phyloP scores from a whole-genome alignment of 1,140 invertebrate species.

The Leptoteleia sp. region DNA sequence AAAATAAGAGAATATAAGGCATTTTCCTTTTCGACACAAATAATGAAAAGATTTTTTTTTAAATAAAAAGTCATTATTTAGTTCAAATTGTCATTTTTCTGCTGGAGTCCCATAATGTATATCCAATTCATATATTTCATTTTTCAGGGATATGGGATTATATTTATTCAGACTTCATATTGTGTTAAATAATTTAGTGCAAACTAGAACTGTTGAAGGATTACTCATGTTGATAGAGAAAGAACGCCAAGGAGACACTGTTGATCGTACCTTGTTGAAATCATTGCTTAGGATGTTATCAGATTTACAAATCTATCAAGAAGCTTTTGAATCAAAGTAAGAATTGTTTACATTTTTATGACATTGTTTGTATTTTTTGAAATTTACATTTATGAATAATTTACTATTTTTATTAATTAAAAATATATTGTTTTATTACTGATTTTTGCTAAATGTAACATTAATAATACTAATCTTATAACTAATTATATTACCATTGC shows the following conservation, averaged over 20 bases:
- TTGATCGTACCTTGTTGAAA: conserved; percentile 96
- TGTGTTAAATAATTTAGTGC: conserved; percentile 93
- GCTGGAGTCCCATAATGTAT: too few relatives aligned
- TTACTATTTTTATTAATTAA: too few relatives aligned
- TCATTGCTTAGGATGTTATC: conserved; percentile 98
- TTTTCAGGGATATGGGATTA: conserved; percentile 96
- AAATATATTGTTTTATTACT: too few relatives aligned
- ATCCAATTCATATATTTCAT: conserved; percentile 27
- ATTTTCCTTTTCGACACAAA: too few relatives aligned
- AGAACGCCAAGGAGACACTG: conserved; percentile 95
- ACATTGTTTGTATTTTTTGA: neutral
- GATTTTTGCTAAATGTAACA: too few relatives aligned
- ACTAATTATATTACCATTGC: too few relatives aligned
- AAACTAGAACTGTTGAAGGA: conserved; percentile 96
- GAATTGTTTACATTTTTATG: conserved; percentile 6
- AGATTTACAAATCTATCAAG: conserved; percentile 97
- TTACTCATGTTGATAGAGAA: conserved; percentile 95
- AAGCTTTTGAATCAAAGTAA: conserved; percentile 95
- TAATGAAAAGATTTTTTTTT: too few relatives aligned
- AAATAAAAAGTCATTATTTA: too few relatives aligned
- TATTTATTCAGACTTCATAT: conserved; percentile 97
- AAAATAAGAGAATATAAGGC: too few relatives aligned
- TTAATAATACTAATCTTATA: too few relatives aligned
- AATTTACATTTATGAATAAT: too few relatives aligned
- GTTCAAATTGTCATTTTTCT: too few relatives aligned